Conservation (phyloP, 1,140 invertebrate species). For the Pseudomyrmex pallidus region DNA sequence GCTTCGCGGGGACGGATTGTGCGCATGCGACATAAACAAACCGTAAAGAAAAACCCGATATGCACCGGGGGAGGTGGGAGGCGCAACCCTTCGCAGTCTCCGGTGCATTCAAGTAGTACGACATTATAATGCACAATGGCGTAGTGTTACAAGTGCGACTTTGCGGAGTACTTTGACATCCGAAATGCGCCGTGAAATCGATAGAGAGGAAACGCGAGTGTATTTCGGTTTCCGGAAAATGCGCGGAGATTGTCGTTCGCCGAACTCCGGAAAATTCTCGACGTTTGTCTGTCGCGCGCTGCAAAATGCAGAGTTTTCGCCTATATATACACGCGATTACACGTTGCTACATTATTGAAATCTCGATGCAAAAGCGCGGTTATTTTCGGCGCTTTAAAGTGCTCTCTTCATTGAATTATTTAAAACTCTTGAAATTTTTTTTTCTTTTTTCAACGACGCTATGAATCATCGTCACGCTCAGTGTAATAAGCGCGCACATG, state of each 20-base stretch:
- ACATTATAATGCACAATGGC: slow-evolving; percentile 52
- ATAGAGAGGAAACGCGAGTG: slow-evolving; percentile 1
- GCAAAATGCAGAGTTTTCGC: slow-evolving; percentile 11
- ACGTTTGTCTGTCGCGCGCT: too few species aligned
- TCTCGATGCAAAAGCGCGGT: background rate
- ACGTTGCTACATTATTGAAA: background rate
- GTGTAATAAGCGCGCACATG: background rate
- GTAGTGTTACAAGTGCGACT: slow-evolving; percentile 19
- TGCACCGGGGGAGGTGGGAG: slow-evolving; percentile 46
- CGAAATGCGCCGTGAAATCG: slow-evolving; percentile 14
- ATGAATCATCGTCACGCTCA: slow-evolving; percentile 12
- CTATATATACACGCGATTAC: background rate
- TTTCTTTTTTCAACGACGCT: background rate
- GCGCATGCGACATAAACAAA: slow-evolving; percentile 80
- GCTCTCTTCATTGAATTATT: background rate
- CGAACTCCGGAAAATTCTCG: slow-evolving; percentile 21
- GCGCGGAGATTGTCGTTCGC: slow-evolving; percentile 1
- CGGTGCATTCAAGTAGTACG: slow-evolving; percentile 33
- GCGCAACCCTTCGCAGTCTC: background rate
- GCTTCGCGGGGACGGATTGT: slow-evolving; percentile 55
- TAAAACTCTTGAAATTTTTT: background rate
- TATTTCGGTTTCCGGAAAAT: slow-evolving; percentile 14
- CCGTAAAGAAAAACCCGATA: slow-evolving; percentile 70
- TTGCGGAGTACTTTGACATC: slow-evolving; percentile 28
- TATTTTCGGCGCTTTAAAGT: background rate